phyloP scores from a whole-genome alignment of 2,113 vertebrate species.

The Paracanthobrama guichenoti region DNA sequence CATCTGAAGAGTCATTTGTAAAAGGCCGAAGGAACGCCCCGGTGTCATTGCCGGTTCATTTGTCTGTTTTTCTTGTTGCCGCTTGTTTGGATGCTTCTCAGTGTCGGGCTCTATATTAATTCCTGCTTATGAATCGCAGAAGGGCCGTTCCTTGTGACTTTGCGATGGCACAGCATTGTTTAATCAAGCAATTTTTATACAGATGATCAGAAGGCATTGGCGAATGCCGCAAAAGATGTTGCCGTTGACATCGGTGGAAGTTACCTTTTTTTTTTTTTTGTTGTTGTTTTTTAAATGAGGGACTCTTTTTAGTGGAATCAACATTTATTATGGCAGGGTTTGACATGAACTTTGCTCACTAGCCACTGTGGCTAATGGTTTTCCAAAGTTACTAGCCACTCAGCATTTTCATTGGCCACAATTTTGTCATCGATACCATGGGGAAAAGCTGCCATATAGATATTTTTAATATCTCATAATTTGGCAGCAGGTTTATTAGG shows the following conservation, averaged over 20 bases:
- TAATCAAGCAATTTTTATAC: conserved; percentile 67
- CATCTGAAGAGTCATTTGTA: conserved; percentile 72
- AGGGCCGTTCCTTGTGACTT: conserved; percentile 40
- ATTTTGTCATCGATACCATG: too few relatives aligned
- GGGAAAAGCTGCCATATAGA: too few relatives aligned
- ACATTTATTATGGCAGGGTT: neutral
- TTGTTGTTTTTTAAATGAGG: too few relatives aligned
- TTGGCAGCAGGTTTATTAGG: too few relatives aligned
- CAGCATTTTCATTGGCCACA: too few relatives aligned
- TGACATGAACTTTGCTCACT: too few relatives aligned
- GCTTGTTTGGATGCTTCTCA: conserved; percentile 67
- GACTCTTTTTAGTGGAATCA: neutral
- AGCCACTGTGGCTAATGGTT: too few relatives aligned
- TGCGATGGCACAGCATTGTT: conserved; percentile 53
- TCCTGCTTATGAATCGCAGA: conserved; percentile 63
- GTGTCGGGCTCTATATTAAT: conserved; percentile 59
- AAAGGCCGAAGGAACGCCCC: conserved; percentile 65
- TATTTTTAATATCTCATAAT: too few relatives aligned
- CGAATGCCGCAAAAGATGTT: neutral
- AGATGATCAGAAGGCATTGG: conserved; percentile 56
- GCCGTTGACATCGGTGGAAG: neutral
- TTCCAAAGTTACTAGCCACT: too few relatives aligned
- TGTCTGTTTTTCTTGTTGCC: conserved; percentile 62
- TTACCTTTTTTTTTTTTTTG: neutral
- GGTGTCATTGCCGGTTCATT: conserved; percentile 66